A percentile compares a stretch with the other conserved stretches of the same genome.
Evolutionary conservation across 2,888 invertebrate genomes (phyloP).

Genomic region (Lutraria lutraria): DNA sequence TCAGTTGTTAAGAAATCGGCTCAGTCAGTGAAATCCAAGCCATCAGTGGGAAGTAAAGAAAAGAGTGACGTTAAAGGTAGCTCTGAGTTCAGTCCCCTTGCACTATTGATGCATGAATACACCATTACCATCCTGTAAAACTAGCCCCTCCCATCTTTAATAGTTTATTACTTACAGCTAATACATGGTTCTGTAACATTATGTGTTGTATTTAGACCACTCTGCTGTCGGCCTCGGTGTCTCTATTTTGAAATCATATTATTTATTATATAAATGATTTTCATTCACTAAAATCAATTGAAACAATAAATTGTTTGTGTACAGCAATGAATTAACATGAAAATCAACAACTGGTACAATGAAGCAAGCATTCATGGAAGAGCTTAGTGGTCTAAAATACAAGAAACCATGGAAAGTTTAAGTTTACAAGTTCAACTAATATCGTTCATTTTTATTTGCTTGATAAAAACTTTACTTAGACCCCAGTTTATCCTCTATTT

Average conservation of each 20-base stretch:
- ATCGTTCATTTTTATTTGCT: too few relatives aligned
- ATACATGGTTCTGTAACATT: background rate
- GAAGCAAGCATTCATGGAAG: too few relatives aligned
- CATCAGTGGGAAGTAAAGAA: constrained; percentile 46
- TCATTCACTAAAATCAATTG: too few relatives aligned
- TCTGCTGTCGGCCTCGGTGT: background rate
- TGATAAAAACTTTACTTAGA: too few relatives aligned
- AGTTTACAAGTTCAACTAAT: too few relatives aligned
- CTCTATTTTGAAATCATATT: background rate
- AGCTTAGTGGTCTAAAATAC: too few relatives aligned
- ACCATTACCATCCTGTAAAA: background rate
- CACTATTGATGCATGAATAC: constrained; percentile 6
- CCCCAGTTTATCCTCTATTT: too few relatives aligned
- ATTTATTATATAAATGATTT: too few relatives aligned
- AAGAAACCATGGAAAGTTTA: too few relatives aligned
- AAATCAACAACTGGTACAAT: too few relatives aligned
- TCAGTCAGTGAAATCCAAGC: constrained; percentile 39
- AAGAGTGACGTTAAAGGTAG: constrained; percentile 48
- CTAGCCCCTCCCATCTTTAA: background rate
- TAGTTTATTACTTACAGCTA: background rate
- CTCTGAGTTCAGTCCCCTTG: background rate
- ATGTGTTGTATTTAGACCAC: background rate
- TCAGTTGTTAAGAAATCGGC: constrained; percentile 53
- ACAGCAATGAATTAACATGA: too few relatives aligned
- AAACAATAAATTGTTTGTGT: too few relatives aligned